Evolutionary conservation across 2,888 invertebrate genomes (phyloP).

Genomic region (Molorchus minor): DNA sequence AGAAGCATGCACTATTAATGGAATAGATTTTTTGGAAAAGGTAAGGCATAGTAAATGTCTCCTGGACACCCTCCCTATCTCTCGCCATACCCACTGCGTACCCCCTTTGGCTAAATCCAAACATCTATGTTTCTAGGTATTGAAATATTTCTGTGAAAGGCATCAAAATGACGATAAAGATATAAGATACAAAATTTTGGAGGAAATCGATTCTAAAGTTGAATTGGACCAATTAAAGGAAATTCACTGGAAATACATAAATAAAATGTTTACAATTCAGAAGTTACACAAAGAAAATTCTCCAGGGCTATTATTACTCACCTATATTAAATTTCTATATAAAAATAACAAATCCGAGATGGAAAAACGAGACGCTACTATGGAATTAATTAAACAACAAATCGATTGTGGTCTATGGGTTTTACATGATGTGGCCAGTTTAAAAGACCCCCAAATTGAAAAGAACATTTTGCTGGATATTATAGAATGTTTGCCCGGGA

Average conservation of each 20-base stretch:
- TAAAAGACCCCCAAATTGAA: background rate
- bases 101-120: too few species aligned
- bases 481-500: background rate
- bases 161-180: background rate
- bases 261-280: conserved; percentile 5
- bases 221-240: background rate
- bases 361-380: background rate
- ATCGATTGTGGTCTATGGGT: too few species aligned
- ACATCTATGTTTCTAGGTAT: background rate
- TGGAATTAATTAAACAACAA: background rate
- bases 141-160: conserved; percentile 11
- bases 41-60: too few species aligned
- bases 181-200: background rate
- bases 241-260: conserved; percentile 14
- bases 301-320: background rate
- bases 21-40: background rate
- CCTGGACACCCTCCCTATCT: too few species aligned
- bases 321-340: background rate
- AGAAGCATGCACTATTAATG: conserved; percentile 3
- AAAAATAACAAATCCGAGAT: conserved; percentile 1
- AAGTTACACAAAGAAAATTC: background rate
- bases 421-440: background rate
- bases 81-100: too few species aligned
- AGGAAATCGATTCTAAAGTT: background rate
- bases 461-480: conserved; percentile 1